Base-by-base conservation (phyloP, 30 jellyfish, hydroid and myxozoan species). In the Sanderia malayensis region DNA sequence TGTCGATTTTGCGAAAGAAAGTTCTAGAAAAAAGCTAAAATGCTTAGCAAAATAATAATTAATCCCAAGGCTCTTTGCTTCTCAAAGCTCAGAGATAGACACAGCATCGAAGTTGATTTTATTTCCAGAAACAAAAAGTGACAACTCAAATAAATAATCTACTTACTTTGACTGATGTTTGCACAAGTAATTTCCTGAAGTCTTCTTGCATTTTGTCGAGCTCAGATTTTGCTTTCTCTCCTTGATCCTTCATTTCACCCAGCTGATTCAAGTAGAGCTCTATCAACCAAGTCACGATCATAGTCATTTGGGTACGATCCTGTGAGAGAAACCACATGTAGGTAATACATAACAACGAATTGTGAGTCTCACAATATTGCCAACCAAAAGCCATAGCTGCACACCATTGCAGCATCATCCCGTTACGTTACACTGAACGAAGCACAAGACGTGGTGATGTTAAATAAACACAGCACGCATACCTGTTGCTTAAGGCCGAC, bases 241-340 rank as follows among this genome's bases (percentile, higher is more conserved):
- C 97, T 10, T 66, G 78, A 58, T 90, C 97, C 19, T 84, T 95
- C 78, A 70, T 58, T 22, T 90, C 95, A 25, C 97, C 97, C 27
- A 90, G 90, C 57, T 83, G 97, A 59, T 90, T 90, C 59, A 90
- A 65, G 65, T 75, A 90, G 47, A 90, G 63, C 60, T 90, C 97
- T 27, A 90, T 76, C 45, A 90, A 55, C 97, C 97, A 90, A 3
- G 95, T 74, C 19, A 90, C 55, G 6, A 90, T 57, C 97, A 90
- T 90, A 31, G 87, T 83, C 90, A 90, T 66, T 37, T 90, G 97
- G 1, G 97, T 90, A 22, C 81, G 79, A 37, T 90, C 97, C 97
- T 90, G 18, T 26, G 23, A 61, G 11, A 61, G 4, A 2, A 61
- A 28, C 74, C 10, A 61, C 58, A 22, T 2, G n/a, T 6, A 15